Evolutionary conservation across 2,797 vertebrate species (phyloP).

Genomic region (Podarcis lilfordi): DNA sequence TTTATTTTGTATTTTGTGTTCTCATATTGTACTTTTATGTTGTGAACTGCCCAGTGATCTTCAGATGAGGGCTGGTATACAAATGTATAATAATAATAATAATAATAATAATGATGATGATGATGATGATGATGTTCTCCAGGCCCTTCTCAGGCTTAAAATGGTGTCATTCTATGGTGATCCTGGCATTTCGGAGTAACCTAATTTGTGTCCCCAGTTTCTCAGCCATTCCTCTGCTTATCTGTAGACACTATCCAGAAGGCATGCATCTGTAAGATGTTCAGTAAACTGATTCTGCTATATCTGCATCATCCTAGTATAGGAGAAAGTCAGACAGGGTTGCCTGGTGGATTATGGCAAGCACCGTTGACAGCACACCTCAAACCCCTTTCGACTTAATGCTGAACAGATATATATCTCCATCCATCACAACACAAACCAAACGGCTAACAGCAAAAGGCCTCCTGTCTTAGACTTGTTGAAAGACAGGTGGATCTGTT

Average conservation of each 20-base stretch:
- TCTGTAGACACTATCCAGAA: slow-evolving; percentile 15
- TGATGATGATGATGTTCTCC: accelerated
- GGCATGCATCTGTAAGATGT: background rate
- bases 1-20: too few species aligned
- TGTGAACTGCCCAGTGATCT: too few species aligned
- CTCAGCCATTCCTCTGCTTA: background rate
- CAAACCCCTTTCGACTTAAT: slow-evolving; percentile 29
- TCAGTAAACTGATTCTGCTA: background rate
- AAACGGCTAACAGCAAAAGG: slow-evolving; percentile 11
- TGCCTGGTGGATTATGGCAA: slow-evolving; percentile 47
- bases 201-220: background rate
- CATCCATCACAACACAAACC: slow-evolving; percentile 41
- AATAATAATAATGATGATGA: too few species aligned
- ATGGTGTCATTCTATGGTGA: background rate
- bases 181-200: background rate
- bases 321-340: background rate
- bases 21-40: too few species aligned
- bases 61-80: too few species aligned
- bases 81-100: too few species aligned
- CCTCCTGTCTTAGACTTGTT: background rate
- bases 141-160: background rate
- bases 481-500: background rate
- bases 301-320: background rate
- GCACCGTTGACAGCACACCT: background rate
- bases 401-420: slow-evolving; percentile 26